Evolutionary conservation across 2,797 vertebrate genomes (phyloP).

Genomic region (Schizopygopsis malacanthus): DNA sequence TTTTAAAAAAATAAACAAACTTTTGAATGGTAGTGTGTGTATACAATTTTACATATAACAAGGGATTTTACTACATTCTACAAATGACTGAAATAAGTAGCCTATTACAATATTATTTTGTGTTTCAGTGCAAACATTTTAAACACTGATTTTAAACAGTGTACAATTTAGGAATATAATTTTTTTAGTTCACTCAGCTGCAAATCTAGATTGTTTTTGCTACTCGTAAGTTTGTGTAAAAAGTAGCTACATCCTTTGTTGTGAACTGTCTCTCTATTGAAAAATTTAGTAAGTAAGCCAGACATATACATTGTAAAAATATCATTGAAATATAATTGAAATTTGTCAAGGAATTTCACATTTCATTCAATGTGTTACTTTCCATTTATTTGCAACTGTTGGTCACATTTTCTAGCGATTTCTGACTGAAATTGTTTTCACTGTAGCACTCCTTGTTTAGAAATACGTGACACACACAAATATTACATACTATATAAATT

Average conservation of each 20-base stretch:
- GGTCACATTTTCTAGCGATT: background rate
- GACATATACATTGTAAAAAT: background rate
- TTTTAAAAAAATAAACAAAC: background rate
- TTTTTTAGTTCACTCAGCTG: background rate
- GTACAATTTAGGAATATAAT: background rate
- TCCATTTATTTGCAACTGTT: background rate
- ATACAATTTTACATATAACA: background rate
- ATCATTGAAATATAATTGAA: accelerated
- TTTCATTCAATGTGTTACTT: background rate
- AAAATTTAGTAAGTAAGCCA: background rate
- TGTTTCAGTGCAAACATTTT: background rate
- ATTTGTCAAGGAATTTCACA: background rate
- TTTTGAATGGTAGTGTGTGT: background rate
- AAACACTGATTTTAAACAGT: background rate
- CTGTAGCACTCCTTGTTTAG: background rate
- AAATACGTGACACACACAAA: background rate
- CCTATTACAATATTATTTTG: background rate
- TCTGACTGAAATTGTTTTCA: background rate
- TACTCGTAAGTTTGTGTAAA: background rate
- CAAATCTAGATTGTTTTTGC: background rate
- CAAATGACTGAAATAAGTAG: background rate
- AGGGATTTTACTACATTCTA: background rate
- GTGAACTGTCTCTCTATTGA: background rate
- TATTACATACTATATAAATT: background rate
- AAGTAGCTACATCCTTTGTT: background rate